Evolutionary conservation across 2,888 invertebrate species (phyloP).

Genomic region (Polyploca ridens): DNA sequence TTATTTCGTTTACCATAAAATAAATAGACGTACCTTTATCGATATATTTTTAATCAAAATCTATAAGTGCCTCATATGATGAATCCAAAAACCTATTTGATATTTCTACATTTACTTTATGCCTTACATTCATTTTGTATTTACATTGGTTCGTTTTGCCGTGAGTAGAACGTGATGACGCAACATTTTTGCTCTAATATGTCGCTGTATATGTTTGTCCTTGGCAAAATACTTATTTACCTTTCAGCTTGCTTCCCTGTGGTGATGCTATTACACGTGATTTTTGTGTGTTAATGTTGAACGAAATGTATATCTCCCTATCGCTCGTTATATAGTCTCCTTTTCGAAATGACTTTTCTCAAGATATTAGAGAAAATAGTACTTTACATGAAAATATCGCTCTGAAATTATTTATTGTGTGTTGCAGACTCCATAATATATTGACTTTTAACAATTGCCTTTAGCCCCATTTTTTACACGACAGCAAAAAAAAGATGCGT

Average conservation of each 20-base stretch:
- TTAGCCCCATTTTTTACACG: too few relatives aligned
- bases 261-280: constrained; percentile 6
- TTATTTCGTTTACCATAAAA: too few relatives aligned
- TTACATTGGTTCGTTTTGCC: constrained; percentile 11
- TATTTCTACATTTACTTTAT: constrained; percentile 8
- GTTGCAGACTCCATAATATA: too few relatives aligned
- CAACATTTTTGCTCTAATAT: constrained; percentile 3
- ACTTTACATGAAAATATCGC: neutral
- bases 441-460: too few relatives aligned
- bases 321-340: neutral
- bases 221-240: neutral
- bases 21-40: too few relatives aligned
- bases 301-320: constrained; percentile 8
- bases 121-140: constrained; percentile 7
- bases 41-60: too few relatives aligned
- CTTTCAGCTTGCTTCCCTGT: neutral
- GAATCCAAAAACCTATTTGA: constrained; percentile 4
- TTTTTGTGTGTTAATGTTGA: constrained; percentile 10
- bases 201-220: neutral
- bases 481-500: too few relatives aligned
- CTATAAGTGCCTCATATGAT: too few relatives aligned
- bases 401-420: too few relatives aligned
- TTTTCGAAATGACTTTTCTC: neutral
- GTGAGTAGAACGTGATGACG: constrained; percentile 9
- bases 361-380: neutral